Base-by-base conservation (phyloP, 2,797 vertebrate species). In the Telmatherina bonti region DNA sequence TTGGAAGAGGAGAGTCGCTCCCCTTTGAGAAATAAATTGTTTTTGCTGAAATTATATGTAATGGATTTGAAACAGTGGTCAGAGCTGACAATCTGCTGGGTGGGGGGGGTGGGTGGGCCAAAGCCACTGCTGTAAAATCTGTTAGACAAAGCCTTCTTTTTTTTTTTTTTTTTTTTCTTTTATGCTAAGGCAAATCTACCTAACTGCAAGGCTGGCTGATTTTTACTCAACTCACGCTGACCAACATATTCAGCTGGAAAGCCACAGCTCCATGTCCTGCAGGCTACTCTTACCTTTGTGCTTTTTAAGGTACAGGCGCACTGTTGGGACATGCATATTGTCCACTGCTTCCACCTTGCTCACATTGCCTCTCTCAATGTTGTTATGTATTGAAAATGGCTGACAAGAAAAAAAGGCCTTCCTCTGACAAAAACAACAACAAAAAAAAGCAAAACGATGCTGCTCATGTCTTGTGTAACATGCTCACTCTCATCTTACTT, bases 231-330 rank as follows among this genome's bases (percentile, higher is more conserved):
- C 29, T 64, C 67, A n/a, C 33, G 63, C 77, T 61, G 72, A 69
- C 75, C 77, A 62, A 53, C 66, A 62, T 62, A 49, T 74, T 74
- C 70, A 62, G 55, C 70, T 58, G 67, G 49, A 76, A 62, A 87
- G 35, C 70, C 62, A 52, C 66, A 62, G 47, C 52, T 74, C 66
- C 56, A 56, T 73, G 70, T 82, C 64, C 70, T 63, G 79, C 77
- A 66, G 76, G 78, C 76, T 69, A 15, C 67, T 82, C 77, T 79
- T 85, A 78, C 79, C 79, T 85, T 83, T 85, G 84, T 89, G 79
- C 59, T 69, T 52, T 58, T 57, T 15, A 62, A 82, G 83, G 84
- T 67, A 27, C 47, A 65, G 72, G 72, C 84, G 77, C n/a, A 35
- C 69, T 67, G 85, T 67, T 76, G 85, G 87, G 72, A n/a, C 63